Base-by-base conservation (phyloP, 37 sponge, comb jelly and placozoan species). In the Geodia barretti region DNA sequence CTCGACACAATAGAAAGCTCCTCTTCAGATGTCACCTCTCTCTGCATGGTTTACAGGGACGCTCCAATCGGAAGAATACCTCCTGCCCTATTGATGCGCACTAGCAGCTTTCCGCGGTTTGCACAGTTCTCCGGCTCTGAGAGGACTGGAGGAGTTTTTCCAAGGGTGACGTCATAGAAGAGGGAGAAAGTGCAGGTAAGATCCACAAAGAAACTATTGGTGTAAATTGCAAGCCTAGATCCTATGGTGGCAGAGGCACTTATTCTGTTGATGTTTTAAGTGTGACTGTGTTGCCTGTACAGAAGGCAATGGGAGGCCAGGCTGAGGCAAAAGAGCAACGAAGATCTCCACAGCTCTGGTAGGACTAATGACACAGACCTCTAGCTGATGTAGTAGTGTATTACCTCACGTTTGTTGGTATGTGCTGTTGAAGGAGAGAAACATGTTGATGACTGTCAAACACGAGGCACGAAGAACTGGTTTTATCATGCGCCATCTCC, bases 121-220 rank as follows among this genome's bases (percentile, higher is more conserved):
- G 9, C 73, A 83, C 62, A 41, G 29, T 23, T 74, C 71, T 64
- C 4, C 76, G 23, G 38, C 38, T 5, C 4, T 8, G 1, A 69
- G 67, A 32, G 95, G 92, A 2, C 76, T 94, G 64, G 91, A 90
- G 32, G 95, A 94, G 70, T 94, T 94, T 42, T 94, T 94, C 81
- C 5, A 64, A 80, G 54, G 72, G 58, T 40, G 85, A 87, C 34
- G 34, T 84, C 3, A 68, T 92, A 0, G 92, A 92, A 58, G 92
- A 92, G 33, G 84, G 88, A 21, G 89, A 92, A 34, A 74, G 19
- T 1, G 33, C 83, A 65, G 83, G 83, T 74, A 41, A 64, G 59
- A 54, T 4, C 38, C 37, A 42, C 47, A 28, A 11, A 74, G 33
- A 21, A 61, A 5, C 2, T 28, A 41, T 30, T 3, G 2, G 38